A percentile compares a stretch with the other conserved stretches of the same genome.
phyloP scores from a whole-genome alignment of 2,888 invertebrate genomes.

The Argyresthia albistria region DNA sequence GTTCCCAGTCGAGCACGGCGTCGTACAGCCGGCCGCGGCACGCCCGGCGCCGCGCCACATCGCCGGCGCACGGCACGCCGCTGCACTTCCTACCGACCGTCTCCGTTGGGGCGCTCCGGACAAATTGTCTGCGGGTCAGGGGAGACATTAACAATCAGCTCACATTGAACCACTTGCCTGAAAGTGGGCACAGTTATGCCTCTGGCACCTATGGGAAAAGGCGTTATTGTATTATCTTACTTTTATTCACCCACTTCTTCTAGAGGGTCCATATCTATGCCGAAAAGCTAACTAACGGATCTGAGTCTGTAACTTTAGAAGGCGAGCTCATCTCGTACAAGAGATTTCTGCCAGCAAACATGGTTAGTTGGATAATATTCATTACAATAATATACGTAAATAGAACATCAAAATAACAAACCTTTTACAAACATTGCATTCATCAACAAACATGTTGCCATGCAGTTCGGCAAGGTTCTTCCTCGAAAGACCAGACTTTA shows the following conservation, averaged over 20 bases:
- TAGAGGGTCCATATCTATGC: no score
- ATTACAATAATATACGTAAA: no score
- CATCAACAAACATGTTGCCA: slow-evolving; percentile 98
- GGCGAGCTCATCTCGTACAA: no score
- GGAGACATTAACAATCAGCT: not conserved
- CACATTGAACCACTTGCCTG: no score
- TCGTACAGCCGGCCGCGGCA: slow-evolving; percentile 92
- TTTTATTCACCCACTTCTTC: no score
- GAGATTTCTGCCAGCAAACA: no score
- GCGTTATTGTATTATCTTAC: no score
- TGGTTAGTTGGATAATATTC: no score
- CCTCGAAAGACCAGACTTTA: slow-evolving; percentile 89
- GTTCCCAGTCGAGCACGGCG: slow-evolving; percentile 98
- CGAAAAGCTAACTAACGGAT: no score
- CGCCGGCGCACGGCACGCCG: slow-evolving; percentile 78
- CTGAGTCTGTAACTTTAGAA: no score
- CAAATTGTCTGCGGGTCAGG: slow-evolving; percentile 77
- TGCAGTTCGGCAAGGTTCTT: slow-evolving; percentile 92
- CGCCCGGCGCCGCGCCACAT: slow-evolving; percentile 78
- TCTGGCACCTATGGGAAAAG: no score
- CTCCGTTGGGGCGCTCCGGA: slow-evolving; percentile 80
- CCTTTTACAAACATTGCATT: slow-evolving; percentile 92
- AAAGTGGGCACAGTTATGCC: no score
- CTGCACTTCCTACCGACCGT: slow-evolving; percentile 84
- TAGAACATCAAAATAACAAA: slow-evolving; percentile 20